phyloP scores from a whole-genome alignment of 2,113 vertebrate species.

The Mormoops blainvillei region DNA sequence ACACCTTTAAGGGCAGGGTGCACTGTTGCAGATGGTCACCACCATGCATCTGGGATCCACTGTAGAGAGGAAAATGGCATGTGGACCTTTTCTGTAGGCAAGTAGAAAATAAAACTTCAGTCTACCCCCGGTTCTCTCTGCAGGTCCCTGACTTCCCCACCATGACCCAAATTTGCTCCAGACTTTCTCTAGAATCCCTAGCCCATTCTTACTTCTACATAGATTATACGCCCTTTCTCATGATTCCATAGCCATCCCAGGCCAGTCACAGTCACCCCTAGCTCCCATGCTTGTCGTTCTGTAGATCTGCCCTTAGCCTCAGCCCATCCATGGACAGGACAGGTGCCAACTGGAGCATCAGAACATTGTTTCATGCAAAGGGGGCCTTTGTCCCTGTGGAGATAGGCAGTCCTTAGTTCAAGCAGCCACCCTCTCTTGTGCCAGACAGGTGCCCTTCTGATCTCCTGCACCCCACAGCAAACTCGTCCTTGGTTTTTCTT shows the following conservation, averaged over 20 bases:
- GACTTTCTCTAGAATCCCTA: background rate
- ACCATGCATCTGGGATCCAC: background rate
- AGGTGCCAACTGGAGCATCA: background rate
- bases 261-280: background rate
- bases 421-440: background rate
- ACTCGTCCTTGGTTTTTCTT: background rate
- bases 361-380: background rate
- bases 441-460: background rate
- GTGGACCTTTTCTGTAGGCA: background rate
- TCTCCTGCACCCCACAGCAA: background rate
- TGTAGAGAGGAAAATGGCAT: background rate
- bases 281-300: background rate
- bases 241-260: background rate
- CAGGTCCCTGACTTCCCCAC: background rate
- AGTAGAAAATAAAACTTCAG: background rate
- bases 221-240: background rate
- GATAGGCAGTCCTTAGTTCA: background rate
- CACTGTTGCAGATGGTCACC: fast-evolving
- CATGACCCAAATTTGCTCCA: background rate
- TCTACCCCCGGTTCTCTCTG: background rate
- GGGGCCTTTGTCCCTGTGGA: background rate
- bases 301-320: background rate
- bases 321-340: background rate
- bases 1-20: background rate
- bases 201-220: background rate